Conservation (phyloP, 1,140 invertebrate species). For the Drosophila bocqueti region DNA sequence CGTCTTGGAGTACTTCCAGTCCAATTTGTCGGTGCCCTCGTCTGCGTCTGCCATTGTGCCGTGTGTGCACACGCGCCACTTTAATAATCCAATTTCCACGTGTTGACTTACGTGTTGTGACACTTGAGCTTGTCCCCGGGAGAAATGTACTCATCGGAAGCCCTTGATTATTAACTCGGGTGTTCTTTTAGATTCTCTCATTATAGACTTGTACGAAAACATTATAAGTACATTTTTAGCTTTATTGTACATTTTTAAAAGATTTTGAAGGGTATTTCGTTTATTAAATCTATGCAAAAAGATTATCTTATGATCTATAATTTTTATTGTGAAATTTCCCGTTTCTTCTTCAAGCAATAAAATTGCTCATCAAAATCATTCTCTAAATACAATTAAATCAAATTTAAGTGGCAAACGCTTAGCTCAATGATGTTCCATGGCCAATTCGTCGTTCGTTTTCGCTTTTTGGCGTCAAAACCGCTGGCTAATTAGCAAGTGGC, state of each 20-base stretch:
- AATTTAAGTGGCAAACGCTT: neutral
- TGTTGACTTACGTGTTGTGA: slow-evolving; percentile 60
- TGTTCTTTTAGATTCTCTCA: neutral
- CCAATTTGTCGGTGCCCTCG: slow-evolving; percentile 33
- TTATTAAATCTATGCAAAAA: too few relatives aligned
- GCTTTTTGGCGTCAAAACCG: slow-evolving; percentile 5
- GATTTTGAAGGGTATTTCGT: neutral
- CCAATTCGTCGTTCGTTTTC: neutral
- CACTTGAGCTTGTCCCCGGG: slow-evolving; percentile 30
- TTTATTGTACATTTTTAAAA: too few relatives aligned
- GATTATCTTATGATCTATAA: too few relatives aligned
- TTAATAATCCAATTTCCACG: slow-evolving; percentile 59
- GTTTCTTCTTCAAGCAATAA: too few relatives aligned
- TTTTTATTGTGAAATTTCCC: too few relatives aligned
- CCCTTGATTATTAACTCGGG: slow-evolving; percentile 5
- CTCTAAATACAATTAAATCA: neutral
- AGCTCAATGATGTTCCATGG: slow-evolving; percentile 6
- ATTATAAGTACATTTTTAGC: too few relatives aligned
- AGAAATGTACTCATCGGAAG: slow-evolving; percentile 5
- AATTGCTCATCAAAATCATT: neutral
- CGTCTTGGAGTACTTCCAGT: slow-evolving; percentile 27
- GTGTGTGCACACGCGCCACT: slow-evolving; percentile 33
- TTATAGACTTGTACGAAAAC: neutral
- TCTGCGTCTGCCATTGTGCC: slow-evolving; percentile 35
- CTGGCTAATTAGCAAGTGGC: slow-evolving; percentile 44